These are phyloP conservation scores for Hermaeophaga mercurialis DNA, from an alignment of 2,888 invertebrate species.

Conservation along the genomic window DNA sequence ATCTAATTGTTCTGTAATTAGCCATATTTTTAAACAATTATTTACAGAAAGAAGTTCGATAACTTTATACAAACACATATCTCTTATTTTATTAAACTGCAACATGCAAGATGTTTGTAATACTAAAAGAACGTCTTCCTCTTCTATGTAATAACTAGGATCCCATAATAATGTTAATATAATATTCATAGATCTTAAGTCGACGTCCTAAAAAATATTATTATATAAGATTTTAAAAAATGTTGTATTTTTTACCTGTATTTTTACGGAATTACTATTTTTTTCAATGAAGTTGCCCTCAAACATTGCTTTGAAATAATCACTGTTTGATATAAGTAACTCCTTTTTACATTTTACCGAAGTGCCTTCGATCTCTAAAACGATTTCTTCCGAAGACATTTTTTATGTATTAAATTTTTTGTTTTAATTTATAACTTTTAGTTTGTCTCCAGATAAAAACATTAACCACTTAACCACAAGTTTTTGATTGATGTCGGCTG, in stretches of 20 bases:
- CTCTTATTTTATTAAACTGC: conserved; percentile 53
- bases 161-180: conserved; percentile 51
- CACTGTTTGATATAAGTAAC: conserved; percentile 52
- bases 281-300: conserved; percentile 56
- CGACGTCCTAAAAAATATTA: conserved; percentile 53
- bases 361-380: conserved; percentile 37
- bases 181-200: conserved; percentile 52
- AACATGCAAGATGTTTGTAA: conserved; percentile 56
- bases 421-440: too few species aligned
- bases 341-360: conserved; percentile 37
- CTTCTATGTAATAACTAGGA: conserved; percentile 41
- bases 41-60: conserved; percentile 39
- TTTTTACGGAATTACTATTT: conserved; percentile 47
- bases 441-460: too few species aligned
- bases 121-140: conserved; percentile 49
- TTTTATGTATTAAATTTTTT: too few species aligned
- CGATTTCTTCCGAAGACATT: conserved; percentile 33
- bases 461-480: too few species aligned
- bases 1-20: conserved; percentile 47
- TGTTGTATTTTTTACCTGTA: conserved; percentile 49
- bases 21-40: conserved; percentile 53
- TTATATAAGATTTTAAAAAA: background rate
- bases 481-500: too few species aligned
- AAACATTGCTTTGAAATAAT: conserved; percentile 60
- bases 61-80: conserved; percentile 44